phyloP scores from a whole-genome alignment of 2,888 invertebrate species.

The Chrysotoxum bicinctum region DNA sequence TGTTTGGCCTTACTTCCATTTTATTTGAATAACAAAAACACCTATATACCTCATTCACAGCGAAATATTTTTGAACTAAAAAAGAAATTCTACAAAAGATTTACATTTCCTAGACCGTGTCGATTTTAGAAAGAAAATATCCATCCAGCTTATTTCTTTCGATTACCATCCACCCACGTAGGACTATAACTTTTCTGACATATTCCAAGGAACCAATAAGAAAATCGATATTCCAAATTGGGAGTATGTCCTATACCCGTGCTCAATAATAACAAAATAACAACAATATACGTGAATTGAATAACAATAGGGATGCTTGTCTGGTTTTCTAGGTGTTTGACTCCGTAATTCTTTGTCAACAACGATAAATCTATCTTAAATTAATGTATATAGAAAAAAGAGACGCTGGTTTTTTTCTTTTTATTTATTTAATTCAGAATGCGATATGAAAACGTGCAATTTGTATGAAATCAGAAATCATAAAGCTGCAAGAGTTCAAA shows the following conservation, averaged over 20 bases:
- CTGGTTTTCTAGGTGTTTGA: slow-evolving; percentile 19
- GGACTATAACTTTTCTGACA: background rate
- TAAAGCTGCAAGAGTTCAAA: slow-evolving; percentile 16
- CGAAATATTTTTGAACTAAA: background rate
- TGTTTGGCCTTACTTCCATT: background rate
- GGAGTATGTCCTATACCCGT: background rate
- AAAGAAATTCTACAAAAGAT: slow-evolving; percentile 1
- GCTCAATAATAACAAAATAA: slow-evolving; percentile 10
- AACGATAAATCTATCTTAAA: background rate
- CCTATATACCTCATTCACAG: background rate
- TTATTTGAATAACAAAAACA: background rate
- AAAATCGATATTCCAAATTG: slow-evolving; percentile 20
- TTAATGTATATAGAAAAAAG: background rate
- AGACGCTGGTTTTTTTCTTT: background rate
- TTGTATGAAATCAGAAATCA: slow-evolving; percentile 9
- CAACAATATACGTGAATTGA: slow-evolving; percentile 19
- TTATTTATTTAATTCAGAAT: background rate
- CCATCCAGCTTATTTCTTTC: background rate
- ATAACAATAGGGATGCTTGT: background rate
- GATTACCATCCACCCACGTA: background rate
- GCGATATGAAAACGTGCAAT: background rate
- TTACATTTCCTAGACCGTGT: background rate
- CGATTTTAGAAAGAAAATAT: slow-evolving; percentile 2
- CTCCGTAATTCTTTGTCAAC: slow-evolving; percentile 14
- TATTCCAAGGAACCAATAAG: background rate